Base-by-base conservation (phyloP, 2,113 vertebrate species). In the Malurus melanocephalus region DNA sequence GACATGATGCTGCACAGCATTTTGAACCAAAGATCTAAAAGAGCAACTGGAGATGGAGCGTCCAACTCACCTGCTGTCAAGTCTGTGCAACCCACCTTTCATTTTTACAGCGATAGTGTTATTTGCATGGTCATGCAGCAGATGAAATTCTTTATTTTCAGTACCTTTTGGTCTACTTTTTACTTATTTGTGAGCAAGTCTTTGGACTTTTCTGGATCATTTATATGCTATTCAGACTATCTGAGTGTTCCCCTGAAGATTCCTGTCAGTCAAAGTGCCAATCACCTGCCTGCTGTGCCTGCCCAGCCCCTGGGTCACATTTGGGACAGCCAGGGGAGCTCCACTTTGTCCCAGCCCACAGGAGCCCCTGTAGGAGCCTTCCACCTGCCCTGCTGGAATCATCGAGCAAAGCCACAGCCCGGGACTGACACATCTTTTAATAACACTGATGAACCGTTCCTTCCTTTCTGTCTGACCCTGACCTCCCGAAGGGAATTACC, bases 401-500 rank as follows among this genome's bases (percentile, higher is more conserved):
- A 80, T 14, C 1, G 1, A 51, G 64, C 13, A 60, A 23, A 85
- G 62, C 60, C 8, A 2, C 7, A 45, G 68, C 60, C n/a, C 56
- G 27, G 22, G 55, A 88, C 64, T 22, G 52, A 80, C 78, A 61
- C 32, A 35, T 53, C 68, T 32, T 85, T 89, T 61, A 87, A 69
- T 79, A 82, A 85, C 88, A 66, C 46, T 23, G 55, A 56, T 12
- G 13, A 87, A 66, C 67, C 68, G 30, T 68, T 87, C 46, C 38
- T 78, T 26, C 12, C 43, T 85, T 85, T 27, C 11, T 15, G 35
- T 35, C 33, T 82, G 60, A 57, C 76, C 80, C 65, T 80, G 80
- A 94, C 83, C 78, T 96, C 86, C 94, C 62, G 7, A 62, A 78
- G 91, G 81, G 93, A 87, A 83, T 76, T 64, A 49, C 48, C 46